These are phyloP conservation scores for Canis aureus DNA, from an alignment of 2,113 vertebrate genomes.

Conservation along the genomic window DNA sequence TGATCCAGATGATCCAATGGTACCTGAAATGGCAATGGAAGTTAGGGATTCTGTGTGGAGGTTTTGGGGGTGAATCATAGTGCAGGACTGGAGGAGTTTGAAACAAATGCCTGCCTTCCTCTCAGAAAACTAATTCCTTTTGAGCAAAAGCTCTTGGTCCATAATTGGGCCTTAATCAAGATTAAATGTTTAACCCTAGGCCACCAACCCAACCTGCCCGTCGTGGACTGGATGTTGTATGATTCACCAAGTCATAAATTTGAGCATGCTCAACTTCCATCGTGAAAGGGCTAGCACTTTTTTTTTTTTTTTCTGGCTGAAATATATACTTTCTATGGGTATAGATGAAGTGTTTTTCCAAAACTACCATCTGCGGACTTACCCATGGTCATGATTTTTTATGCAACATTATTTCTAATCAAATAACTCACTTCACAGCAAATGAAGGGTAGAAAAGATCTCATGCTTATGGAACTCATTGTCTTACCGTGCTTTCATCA, in stretches of 20 bases:
- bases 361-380: not conserved
- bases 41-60: too few relatives aligned
- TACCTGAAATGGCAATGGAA: not conserved
- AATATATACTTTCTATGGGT: not conserved
- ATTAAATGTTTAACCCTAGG: not conserved
- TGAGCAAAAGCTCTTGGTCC: not conserved
- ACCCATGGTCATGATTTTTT: not conserved
- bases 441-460: not conserved
- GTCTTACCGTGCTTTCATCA: not conserved
- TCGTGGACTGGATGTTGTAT: not conserved
- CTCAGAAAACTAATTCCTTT: not conserved
- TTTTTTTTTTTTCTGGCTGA: not conserved
- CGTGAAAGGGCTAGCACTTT: not conserved
- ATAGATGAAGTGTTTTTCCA: not conserved
- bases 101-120: not conserved
- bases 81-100: not conserved
- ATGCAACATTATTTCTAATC: not conserved
- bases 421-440: not conserved
- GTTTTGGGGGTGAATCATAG: not conserved
- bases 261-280: not conserved
- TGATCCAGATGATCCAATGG: not conserved
- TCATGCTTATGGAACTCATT: not conserved
- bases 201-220: too few relatives aligned
- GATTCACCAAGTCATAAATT: not conserved
- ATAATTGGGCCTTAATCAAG: not conserved